phyloP scores from a whole-genome alignment of 2,797 vertebrate species.

The Acanthornis magna region DNA sequence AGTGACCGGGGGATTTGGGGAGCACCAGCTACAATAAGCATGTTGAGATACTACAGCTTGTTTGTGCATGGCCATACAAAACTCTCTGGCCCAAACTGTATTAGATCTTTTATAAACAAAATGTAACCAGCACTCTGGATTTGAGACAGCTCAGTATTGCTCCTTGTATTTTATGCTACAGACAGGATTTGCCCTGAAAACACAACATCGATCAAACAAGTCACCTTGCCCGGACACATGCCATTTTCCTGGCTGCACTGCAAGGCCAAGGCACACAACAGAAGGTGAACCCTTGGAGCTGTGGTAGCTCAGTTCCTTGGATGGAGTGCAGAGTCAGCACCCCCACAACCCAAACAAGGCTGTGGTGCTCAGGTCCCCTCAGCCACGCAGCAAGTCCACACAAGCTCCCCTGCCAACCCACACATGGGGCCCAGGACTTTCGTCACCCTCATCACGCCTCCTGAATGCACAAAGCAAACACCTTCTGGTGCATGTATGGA shows the following conservation, averaged over 20 bases:
- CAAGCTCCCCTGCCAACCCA: neutral
- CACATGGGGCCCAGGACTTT: neutral
- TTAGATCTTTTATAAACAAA: neutral
- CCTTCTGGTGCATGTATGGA: neutral
- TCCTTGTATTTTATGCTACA: accelerated
- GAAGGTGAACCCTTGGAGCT: neutral
- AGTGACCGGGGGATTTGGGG: accelerated
- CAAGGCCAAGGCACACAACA: neutral
- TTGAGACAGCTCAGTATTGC: neutral
- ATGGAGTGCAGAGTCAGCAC: neutral
- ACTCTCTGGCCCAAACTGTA: neutral
- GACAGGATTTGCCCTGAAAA: neutral
- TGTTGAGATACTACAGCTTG: neutral
- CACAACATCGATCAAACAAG: neutral
- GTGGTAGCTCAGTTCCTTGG: neutral
- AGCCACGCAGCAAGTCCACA: neutral
- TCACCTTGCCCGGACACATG: accelerated
- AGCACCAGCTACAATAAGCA: neutral
- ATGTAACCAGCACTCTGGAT: neutral
- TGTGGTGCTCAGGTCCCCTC: neutral
- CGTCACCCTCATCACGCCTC: neutral
- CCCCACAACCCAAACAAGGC: neutral
- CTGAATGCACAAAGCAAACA: neutral
- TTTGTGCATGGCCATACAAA: neutral
- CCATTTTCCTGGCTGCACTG: neutral